phyloP scores from a whole-genome alignment of 1,140 invertebrate species.

The Caenorhabditis latens region DNA sequence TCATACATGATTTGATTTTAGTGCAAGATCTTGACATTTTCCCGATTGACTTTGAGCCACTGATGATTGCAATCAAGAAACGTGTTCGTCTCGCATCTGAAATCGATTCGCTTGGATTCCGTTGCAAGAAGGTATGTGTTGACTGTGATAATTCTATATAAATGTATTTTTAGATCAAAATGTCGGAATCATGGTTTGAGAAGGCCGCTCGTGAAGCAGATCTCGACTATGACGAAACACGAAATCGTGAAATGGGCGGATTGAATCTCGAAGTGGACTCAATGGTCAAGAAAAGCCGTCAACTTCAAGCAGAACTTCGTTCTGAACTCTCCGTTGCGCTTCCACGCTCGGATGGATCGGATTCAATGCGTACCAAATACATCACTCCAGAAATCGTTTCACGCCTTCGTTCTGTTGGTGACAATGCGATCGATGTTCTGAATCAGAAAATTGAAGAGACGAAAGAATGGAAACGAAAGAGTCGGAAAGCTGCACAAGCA shows the following conservation, averaged over 20 bases:
- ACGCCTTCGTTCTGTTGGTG: not conserved
- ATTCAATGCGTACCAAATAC: conserved; percentile 30
- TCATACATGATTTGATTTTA: conserved; percentile 78
- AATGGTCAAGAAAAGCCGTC: conserved; percentile 13
- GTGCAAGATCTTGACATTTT: conserved; percentile 87
- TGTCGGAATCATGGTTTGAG: conserved; percentile 84
- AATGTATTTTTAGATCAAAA: conserved; percentile 64
- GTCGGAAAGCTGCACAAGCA: not conserved
- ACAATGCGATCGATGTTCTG: conserved; percentile 24
- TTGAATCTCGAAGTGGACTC: conserved; percentile 14
- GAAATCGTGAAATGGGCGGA: conserved; percentile 82
- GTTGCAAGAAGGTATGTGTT: conserved; percentile 80
- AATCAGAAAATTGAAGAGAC: conserved; percentile 43
- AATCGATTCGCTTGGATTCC: conserved; percentile 85
- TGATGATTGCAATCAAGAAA: conserved; percentile 83
- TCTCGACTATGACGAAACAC: conserved; percentile 83
- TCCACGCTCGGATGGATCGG: conserved; percentile 3
- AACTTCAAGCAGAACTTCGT: conserved; percentile 22
- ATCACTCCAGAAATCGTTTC: conserved; percentile 32
- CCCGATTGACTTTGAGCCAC: conserved; percentile 82
- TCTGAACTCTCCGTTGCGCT: conserved; percentile 1
- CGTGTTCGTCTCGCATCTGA: conserved; percentile 85
- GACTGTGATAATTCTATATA: conserved; percentile 5
- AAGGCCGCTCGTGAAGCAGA: conserved; percentile 89
- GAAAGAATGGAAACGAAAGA: conserved; percentile 40